A percentile compares a stretch with the other conserved stretches of the same genome.
Conservation (phyloP, 2,797 vertebrate species). For the Poeciliopsis paucimaculata region DNA sequence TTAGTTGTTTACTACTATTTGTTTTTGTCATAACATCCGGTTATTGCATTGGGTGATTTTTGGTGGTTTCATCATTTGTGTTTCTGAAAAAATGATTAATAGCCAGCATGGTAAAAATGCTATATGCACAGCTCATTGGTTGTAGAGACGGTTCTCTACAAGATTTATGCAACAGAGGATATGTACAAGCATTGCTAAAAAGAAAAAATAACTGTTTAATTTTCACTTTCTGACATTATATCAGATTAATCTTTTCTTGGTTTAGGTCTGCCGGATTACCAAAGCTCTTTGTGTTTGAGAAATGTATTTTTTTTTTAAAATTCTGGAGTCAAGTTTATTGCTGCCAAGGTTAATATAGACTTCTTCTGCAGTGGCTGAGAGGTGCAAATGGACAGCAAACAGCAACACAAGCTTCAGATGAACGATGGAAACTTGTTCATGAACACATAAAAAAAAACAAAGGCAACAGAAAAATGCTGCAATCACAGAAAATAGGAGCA, state of each 20-base stretch:
- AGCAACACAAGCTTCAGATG: too few species aligned
- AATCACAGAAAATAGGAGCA: too few species aligned
- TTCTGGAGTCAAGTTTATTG: not conserved
- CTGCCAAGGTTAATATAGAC: not conserved
- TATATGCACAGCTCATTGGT: too few species aligned
- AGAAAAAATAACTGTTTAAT: not conserved
- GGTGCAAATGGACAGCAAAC: too few species aligned
- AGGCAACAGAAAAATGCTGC: too few species aligned
- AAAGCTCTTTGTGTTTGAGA: not conserved
- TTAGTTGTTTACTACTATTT: not conserved
- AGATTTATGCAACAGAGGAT: not conserved
- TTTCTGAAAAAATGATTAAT: not conserved
- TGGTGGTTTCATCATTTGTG: not conserved
- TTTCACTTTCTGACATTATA: not conserved
- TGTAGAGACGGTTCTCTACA: not conserved
- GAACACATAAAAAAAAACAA: too few species aligned
- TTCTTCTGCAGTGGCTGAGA: too few species aligned
- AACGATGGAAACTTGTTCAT: too few species aligned
- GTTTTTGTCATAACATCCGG: not conserved
- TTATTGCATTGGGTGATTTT: not conserved
- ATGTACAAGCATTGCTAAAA: not conserved
- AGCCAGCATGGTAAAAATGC: not conserved
- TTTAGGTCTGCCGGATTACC: not conserved
- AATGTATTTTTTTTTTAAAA: not conserved
- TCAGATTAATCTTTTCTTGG: not conserved